These are phyloP conservation scores for Ondatra zibethicus DNA, from an alignment of 2,113 vertebrate species.

Conservation along the genomic window DNA sequence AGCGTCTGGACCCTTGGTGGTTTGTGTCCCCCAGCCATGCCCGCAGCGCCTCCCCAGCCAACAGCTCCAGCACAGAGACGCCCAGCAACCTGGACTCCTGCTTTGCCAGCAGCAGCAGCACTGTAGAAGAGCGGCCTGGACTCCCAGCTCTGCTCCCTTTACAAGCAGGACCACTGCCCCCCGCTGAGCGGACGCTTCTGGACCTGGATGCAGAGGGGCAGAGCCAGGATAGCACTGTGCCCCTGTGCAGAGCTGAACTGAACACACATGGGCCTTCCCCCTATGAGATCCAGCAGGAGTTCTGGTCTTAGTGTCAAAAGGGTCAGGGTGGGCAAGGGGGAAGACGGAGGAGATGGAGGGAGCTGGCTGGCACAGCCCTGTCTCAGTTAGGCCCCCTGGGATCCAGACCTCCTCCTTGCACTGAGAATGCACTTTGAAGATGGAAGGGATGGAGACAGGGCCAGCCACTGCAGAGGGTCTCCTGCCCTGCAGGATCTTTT, in stretches of 20 bases:
- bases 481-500: conserved; percentile 45
- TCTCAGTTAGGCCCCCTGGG: conserved; percentile 74
- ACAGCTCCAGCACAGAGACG: conserved; percentile 96
- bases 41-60: conserved; percentile 92
- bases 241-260: conserved; percentile 93
- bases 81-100: conserved; percentile 95
- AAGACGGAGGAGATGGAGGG: conserved; percentile 18
- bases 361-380: conserved; percentile 75
- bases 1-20: conserved; percentile 92
- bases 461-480: conserved; percentile 79
- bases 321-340: conserved; percentile 58
- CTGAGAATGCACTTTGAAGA: conserved; percentile 93
- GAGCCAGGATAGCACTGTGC: conserved; percentile 93
- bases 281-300: conserved; percentile 92
- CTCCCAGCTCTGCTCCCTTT: conserved; percentile 89
- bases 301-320: conserved; percentile 91
- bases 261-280: conserved; percentile 89
- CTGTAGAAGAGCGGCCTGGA: conserved; percentile 89
- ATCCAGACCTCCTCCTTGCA: conserved; percentile 88
- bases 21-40: conserved; percentile 89
- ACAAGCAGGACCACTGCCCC: conserved; percentile 83
- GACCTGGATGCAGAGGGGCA: conserved; percentile 95
- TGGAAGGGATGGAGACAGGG: conserved; percentile 83
- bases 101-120: conserved; percentile 91
- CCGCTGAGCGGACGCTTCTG: conserved; percentile 90